These are phyloP conservation scores for Hipparchia sbordonii DNA, from an alignment of 2,888 invertebrate genomes.

Conservation along the genomic window DNA sequence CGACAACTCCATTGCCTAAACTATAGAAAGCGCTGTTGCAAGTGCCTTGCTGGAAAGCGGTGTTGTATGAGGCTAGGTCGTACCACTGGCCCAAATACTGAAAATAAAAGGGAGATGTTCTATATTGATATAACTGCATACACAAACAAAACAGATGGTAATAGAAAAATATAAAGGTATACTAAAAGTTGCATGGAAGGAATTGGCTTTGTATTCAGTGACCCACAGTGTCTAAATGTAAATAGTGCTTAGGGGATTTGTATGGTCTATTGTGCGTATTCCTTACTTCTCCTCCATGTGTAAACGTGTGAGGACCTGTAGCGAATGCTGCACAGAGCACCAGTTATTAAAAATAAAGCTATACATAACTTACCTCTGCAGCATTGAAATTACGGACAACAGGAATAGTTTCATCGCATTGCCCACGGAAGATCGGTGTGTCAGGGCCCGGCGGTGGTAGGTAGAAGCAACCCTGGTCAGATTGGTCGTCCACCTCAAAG, in stretches of 20 bases:
- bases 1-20: conserved; percentile 29
- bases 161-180: not conserved
- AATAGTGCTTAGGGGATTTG: too few relatives aligned
- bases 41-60: conserved; percentile 43
- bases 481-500: conserved; percentile 42
- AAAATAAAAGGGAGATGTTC: conserved; percentile 20
- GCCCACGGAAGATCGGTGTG: conserved; percentile 50
- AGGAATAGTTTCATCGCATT: conserved; percentile 48
- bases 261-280: too few relatives aligned
- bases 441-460: conserved; percentile 41
- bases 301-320: too few relatives aligned
- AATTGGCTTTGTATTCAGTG: too few relatives aligned
- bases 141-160: too few relatives aligned
- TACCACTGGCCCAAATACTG: conserved; percentile 45
- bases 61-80: conserved; percentile 42
- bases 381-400: conserved; percentile 50
- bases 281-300: too few relatives aligned
- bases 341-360: too few relatives aligned
- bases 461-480: conserved; percentile 48
- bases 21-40: conserved; percentile 45
- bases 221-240: too few relatives aligned
- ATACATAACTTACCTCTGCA: conserved; percentile 21
- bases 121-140: too few relatives aligned
- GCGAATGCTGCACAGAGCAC: too few relatives aligned
- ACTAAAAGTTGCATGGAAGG: not conserved